A percentile compares a stretch with the other conserved stretches of the same genome.
phyloP scores from a whole-genome alignment of 2,888 invertebrate species.

The Malthinus flaveolus region DNA sequence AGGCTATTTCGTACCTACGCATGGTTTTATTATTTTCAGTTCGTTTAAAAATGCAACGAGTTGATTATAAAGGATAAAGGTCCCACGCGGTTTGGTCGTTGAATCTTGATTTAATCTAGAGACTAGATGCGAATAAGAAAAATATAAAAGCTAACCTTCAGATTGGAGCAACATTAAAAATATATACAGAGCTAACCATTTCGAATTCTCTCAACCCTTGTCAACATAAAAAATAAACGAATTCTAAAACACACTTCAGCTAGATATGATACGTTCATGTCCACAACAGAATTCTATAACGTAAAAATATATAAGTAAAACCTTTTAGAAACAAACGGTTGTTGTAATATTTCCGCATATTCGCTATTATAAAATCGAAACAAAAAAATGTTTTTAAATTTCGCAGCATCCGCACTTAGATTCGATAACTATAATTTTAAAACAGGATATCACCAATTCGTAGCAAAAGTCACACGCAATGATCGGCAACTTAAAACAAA shows the following conservation, averaged over 20 bases:
- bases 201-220: conserved; percentile 1
- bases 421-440: conserved; percentile 28
- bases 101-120: no score
- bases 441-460: conserved; percentile 37
- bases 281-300: no score
- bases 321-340: not conserved
- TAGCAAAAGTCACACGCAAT: conserved; percentile 32
- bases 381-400: conserved; percentile 8
- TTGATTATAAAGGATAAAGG: no score
- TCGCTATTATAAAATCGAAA: not conserved
- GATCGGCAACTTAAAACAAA: conserved; percentile 36
- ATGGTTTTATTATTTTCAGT: no score
- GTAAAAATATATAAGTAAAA: no score
- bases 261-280: no score
- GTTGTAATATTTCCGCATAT: not conserved
- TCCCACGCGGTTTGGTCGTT: no score
- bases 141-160: no score
- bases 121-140: no score
- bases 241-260: not conserved
- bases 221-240: conserved; percentile 1
- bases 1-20: no score
- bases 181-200: not conserved
- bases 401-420: conserved; percentile 8
- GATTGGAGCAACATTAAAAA: no score
- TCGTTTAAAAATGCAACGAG: no score